Conservation (phyloP, 2,888 invertebrate species). For the Nematopogon swammerdamellus region DNA sequence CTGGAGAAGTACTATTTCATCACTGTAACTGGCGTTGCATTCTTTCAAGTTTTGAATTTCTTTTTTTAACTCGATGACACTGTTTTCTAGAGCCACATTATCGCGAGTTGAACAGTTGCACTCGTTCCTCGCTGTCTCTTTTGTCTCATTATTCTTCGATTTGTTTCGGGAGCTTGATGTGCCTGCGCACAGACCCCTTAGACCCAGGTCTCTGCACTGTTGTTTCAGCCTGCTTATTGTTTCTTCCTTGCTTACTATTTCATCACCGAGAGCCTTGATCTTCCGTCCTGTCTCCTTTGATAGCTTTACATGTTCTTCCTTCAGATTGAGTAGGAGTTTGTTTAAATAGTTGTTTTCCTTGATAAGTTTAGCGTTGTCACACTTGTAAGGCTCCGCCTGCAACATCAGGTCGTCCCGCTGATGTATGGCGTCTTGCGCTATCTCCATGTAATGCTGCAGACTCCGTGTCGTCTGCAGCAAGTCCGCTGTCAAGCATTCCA, state of each 20-base stretch:
- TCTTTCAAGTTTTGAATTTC: constrained; percentile 40
- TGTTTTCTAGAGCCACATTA: constrained; percentile 31
- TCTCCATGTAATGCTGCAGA: constrained; percentile 76
- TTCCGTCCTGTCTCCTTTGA: constrained; percentile 59
- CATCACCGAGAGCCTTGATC: constrained; percentile 59
- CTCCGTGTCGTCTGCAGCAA: constrained; percentile 85
- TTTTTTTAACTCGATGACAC: constrained; percentile 36
- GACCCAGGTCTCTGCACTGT: constrained; percentile 38
- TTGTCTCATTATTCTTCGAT: constrained; percentile 16
- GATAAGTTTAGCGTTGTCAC: constrained; percentile 73
- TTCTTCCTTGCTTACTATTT: constrained; percentile 53
- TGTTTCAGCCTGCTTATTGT: constrained; percentile 39
- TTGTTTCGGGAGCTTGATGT: constrained; percentile 43
- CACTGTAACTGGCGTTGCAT: constrained; percentile 33
- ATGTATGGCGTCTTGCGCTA: constrained; percentile 67
- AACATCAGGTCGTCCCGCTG: constrained; percentile 67
- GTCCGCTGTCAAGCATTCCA: constrained; percentile 78
- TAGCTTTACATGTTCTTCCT: constrained; percentile 61
- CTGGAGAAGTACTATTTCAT: constrained; percentile 37
- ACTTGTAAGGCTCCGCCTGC: constrained; percentile 75
- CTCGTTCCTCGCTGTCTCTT: constrained; percentile 15
- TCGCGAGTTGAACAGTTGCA: constrained; percentile 29
- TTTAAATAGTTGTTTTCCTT: constrained; percentile 74
- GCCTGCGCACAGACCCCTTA: constrained; percentile 43
- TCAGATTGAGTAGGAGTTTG: constrained; percentile 60